Evolutionary conservation across 2,888 invertebrate genomes (phyloP), one percentile per base, ranked within the genome.

Genomic region (Drosophila recens): DNA sequence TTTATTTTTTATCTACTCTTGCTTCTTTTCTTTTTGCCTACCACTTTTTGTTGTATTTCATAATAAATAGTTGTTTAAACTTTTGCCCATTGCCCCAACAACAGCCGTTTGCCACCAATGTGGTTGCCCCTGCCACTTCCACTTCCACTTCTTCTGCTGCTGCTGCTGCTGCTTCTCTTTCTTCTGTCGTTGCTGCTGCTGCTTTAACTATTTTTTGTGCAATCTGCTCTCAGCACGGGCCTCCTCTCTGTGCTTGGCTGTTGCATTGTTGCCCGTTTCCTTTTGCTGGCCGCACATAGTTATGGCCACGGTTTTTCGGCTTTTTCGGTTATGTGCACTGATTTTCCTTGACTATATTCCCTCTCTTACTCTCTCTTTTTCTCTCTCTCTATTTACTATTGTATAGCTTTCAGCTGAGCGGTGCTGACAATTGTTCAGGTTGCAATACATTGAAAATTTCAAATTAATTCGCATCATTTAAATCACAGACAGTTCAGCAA

Each of bases 391-490:
- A 52, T 57, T 53, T 15, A 36, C 11, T 38, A 30, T 58, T 58
- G 27, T 58, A 30, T 42, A 2, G 54, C 46, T 59, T 20, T 30
- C 27, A 49, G 27, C 38, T 48, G 58, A 64, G 43, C 42, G 20
- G 10, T 15, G 10, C 59, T 54, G 52, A 48, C 48, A 49, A 65
- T 49, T 66, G 54, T 61, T 61, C 51, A 43, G 66, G 66, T 72
- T 71, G 58, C 54, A 66, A 59, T 54, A 73, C 63, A 70, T 66
- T 73, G 48, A 59, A 69, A 82, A 82, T 71, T 81, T 72, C 73
- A 79, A 90, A 90, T 90, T 90, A 89, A 90, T 90, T 84, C 79
- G 72, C 82, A 79, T 89, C 90, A 90, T 90, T 88, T 85, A 90
- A 88, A 83, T 88, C 90, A 85, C 75, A 86, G 84, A 74, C 69